A percentile compares a stretch with the other conserved stretches of the same genome.
Evolutionary conservation across 2,113 vertebrate genomes (phyloP).

Genomic region (Poecile atricapillus): DNA sequence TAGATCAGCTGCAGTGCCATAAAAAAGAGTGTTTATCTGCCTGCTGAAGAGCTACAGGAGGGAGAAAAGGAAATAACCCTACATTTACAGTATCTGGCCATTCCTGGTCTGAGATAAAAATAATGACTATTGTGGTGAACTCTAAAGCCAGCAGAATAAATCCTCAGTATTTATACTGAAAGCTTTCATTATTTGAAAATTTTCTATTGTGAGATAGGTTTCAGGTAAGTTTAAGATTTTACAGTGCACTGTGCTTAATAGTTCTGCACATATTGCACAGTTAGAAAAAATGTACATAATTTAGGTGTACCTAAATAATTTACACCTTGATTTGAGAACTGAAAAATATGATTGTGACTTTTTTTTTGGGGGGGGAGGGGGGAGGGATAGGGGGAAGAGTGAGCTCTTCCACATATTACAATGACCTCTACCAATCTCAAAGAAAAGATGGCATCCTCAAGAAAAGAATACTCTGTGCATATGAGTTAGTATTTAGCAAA

Average conservation of each 20-base stretch:
- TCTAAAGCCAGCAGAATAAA: background rate
- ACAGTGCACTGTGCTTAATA: background rate
- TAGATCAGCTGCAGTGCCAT: background rate
- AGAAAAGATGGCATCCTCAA: background rate
- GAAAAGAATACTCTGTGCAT: background rate
- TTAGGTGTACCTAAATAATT: background rate
- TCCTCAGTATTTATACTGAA: background rate
- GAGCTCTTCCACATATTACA: background rate
- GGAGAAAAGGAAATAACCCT: background rate
- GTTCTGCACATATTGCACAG: background rate
- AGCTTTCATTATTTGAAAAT: background rate
- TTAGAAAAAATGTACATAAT: background rate
- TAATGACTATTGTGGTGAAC: background rate
- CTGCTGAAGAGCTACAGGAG: background rate
- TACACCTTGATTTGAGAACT: background rate
- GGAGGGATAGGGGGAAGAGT: background rate
- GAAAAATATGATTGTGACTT: background rate
- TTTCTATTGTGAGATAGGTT: background rate
- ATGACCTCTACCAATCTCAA: background rate
- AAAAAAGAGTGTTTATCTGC: background rate
- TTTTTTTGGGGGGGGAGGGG: accelerated
- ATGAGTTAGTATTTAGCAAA: background rate
- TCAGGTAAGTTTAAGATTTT: background rate
- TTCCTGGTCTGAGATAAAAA: background rate
- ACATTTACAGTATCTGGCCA: background rate